A percentile compares a stretch with the other conserved stretches of the same genome.
Evolutionary conservation across 2,888 invertebrate genomes (phyloP).

Genomic region (Oxycera nigricornis): DNA sequence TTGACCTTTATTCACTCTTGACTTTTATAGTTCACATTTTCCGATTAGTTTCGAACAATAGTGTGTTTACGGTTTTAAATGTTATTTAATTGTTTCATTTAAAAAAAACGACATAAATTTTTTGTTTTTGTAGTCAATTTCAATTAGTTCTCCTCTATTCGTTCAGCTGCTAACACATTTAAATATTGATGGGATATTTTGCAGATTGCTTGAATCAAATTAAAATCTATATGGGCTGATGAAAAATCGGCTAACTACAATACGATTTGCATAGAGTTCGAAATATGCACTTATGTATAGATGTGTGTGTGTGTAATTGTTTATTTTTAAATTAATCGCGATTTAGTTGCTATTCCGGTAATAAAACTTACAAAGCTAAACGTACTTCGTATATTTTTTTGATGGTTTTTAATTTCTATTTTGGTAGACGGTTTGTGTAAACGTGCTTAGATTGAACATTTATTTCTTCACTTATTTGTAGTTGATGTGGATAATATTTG

Average conservation of each 20-base stretch:
- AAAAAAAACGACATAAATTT: too few relatives aligned
- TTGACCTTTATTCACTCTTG: too few relatives aligned
- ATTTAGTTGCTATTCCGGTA: background rate
- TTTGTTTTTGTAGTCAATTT: too few relatives aligned
- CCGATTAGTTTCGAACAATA: too few relatives aligned
- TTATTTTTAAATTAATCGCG: background rate
- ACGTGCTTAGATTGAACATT: background rate
- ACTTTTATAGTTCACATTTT: too few relatives aligned
- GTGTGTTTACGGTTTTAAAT: too few relatives aligned
- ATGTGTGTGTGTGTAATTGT: too few relatives aligned
- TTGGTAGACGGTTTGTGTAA: slow-evolving; percentile 3
- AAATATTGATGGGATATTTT: background rate
- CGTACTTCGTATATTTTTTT: background rate
- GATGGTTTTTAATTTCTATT: background rate
- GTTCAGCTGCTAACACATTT: background rate
- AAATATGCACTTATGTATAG: background rate
- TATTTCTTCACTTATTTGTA: background rate
- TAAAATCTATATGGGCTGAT: background rate
- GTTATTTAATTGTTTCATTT: too few relatives aligned
- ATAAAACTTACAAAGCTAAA: slow-evolving; percentile 35
- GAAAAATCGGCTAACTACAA: slow-evolving; percentile 27
- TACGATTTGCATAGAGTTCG: background rate
- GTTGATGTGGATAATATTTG: background rate
- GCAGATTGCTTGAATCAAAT: background rate
- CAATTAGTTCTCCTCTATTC: too few relatives aligned